Evolutionary conservation across 2,888 invertebrate species (phyloP).

Genomic region (Ernsta delagoae): DNA sequence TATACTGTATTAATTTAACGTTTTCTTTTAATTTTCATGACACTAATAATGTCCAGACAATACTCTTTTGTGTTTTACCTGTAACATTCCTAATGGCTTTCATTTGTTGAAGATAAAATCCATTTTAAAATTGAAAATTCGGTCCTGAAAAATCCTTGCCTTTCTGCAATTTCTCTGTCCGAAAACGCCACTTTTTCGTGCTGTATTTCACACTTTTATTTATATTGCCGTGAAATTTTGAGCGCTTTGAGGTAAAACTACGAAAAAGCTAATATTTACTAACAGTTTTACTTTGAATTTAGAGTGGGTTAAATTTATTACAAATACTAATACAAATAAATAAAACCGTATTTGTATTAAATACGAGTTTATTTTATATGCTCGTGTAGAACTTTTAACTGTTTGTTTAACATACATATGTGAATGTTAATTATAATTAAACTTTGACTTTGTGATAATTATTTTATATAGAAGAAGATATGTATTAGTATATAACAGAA

Average conservation of each 20-base stretch:
- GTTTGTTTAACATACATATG: too few relatives aligned
- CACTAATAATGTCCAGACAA: background rate
- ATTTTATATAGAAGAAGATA: too few relatives aligned
- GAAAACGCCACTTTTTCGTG: background rate
- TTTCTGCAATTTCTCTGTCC: background rate
- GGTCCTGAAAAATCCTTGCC: background rate
- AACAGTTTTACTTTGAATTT: background rate
- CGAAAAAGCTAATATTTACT: background rate
- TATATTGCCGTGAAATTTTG: background rate
- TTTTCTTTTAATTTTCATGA: background rate
- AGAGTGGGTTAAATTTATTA: background rate
- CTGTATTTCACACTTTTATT: slow-evolving; percentile 4
- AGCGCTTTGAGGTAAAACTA: slow-evolving; percentile 1
- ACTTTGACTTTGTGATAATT: too few relatives aligned
- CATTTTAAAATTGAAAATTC: background rate
- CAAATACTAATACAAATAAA: background rate
- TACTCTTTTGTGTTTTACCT: background rate
- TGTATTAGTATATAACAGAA: too few relatives aligned
- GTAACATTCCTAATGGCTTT: too few relatives aligned
- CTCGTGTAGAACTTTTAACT: too few relatives aligned
- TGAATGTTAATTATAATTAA: too few relatives aligned
- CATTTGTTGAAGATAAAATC: background rate
- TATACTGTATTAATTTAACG: too few relatives aligned
- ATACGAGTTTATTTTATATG: too few relatives aligned
- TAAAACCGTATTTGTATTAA: too few relatives aligned